phyloP scores from a whole-genome alignment of 2,113 vertebrate species.

The Fulmarus glacialis region DNA sequence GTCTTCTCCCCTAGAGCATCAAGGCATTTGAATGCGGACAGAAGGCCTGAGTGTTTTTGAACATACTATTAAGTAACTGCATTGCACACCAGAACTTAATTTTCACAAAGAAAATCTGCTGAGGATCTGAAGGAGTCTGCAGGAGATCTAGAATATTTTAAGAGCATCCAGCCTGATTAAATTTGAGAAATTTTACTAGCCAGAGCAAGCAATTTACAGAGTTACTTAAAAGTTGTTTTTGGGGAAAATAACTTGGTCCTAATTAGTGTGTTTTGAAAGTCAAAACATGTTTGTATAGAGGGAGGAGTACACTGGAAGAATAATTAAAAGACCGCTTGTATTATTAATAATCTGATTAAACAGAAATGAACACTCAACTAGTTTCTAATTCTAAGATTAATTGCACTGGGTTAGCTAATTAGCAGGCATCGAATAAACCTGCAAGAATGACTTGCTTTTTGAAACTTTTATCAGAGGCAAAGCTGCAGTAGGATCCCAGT shows the following conservation, averaged over 20 bases:
- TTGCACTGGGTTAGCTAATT: slow-evolving; percentile 25
- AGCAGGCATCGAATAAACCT: slow-evolving; percentile 10
- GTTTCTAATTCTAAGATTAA: slow-evolving; percentile 47
- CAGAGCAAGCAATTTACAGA: not conserved
- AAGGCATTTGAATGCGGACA: not conserved
- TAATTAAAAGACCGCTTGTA: slow-evolving; percentile 46
- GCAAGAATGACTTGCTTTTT: not conserved
- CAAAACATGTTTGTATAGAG: not conserved
- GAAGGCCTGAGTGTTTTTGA: not conserved
- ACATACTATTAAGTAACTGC: not conserved
- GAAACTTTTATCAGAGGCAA: not conserved
- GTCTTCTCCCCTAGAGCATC: not conserved
- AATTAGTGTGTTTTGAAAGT: slow-evolving; percentile 3
- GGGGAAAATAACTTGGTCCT: not conserved
- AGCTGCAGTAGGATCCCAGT: not conserved
- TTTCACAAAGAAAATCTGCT: not conserved
- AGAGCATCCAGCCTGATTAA: not conserved
- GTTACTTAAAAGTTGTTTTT: not conserved
- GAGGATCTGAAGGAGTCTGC: not conserved
- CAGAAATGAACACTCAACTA: slow-evolving; percentile 25
- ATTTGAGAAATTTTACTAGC: not conserved
- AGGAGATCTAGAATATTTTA: not conserved
- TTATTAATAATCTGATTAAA: slow-evolving; percentile 65
- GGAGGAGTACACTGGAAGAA: not conserved
- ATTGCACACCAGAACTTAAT: too few species aligned